A percentile compares a stretch with the other conserved stretches of the same genome.
Conservation (phyloP, 2,797 vertebrate species). For the Austrolebias charrua region DNA sequence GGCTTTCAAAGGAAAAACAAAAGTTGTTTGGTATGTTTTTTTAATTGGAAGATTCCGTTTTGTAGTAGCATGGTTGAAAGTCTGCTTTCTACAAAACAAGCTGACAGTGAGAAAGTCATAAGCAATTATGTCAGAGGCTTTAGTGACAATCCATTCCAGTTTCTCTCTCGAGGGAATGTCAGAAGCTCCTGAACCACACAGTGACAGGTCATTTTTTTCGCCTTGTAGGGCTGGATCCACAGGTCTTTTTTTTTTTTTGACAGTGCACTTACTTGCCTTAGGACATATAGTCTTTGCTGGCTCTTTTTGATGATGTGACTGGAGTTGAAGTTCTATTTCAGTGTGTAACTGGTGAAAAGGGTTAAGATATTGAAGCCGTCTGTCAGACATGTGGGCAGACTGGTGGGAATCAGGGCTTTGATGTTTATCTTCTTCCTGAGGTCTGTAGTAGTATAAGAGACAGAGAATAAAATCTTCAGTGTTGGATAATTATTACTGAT, state of each 20-base stretch:
- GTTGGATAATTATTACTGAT: background rate
- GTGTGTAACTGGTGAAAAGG: background rate
- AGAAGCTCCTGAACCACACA: background rate
- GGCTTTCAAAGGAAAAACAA: too few relatives aligned
- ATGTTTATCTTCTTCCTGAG: background rate
- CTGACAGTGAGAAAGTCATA: conserved; percentile 1
- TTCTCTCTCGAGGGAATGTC: conserved; percentile 3
- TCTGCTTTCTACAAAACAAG: background rate
- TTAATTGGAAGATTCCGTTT: background rate
- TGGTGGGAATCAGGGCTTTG: background rate
- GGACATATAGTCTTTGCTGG: conserved; percentile 6
- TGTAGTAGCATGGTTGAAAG: background rate
- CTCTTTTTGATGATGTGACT: conserved; percentile 4
- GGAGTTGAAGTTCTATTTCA: conserved; percentile 1
- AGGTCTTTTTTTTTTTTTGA: background rate
- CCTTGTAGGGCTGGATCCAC: conserved; percentile 3
- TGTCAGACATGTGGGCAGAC: background rate
- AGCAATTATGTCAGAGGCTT: conserved; percentile 4
- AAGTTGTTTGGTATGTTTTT: background rate
- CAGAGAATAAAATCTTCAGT: background rate
- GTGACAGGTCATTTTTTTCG: conserved; percentile 1
- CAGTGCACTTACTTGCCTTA: background rate
- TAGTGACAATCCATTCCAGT: conserved; percentile 6
- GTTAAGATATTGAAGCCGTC: background rate
- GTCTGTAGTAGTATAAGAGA: background rate